Evolutionary conservation across 2,888 invertebrate species (phyloP), one percentile per base, ranked within the genome.

Genomic region (Pocota personata): DNA sequence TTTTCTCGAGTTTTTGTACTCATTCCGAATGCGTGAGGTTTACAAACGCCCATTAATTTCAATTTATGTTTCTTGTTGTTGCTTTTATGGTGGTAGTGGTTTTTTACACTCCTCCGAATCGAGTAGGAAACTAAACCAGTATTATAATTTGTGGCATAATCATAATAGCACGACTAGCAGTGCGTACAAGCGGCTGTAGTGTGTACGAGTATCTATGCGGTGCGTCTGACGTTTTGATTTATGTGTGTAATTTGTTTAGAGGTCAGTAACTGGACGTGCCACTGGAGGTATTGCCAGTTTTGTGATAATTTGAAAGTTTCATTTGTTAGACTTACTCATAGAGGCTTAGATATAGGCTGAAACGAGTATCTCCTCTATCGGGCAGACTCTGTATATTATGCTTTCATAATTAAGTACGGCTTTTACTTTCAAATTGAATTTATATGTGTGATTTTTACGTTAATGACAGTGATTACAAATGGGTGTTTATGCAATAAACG

Each of bases 241-340:
- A 86, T 86, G 71, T 82, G 86, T 72, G 86, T 86, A 86, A 86
- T 86, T 77, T 86, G 82, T 77, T 86, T 86, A 86, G 86, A 86
- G 86, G 86, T 86, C 86, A 86, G 86, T 86, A 82, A 86, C 86
- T 86, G 82, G 76, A 86, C 82, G 86, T 76, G 82, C 82, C 86
- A 82, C 76, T 76, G 77, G n/a, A 82, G 77, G 71, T 72, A 86
- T 77, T 55, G 86, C 67, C 27, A 67, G 60, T 46, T n/a, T 80
- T 71, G 69, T 75, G 79, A 76, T 84, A 69, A 76, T 86, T 86
- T 86, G 71, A 86, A 84, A 80, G 80, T 79, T 83, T 55, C 72
- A 79, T 84, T 79, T 71, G 71, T 37, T 32, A 21, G 73, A 62
- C 52, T 50, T 58, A n/a, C n/a, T n/a, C n/a, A n/a, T n/a, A 32